Evolutionary conservation across 1,140 invertebrate genomes (phyloP).

Genomic region (Batillaria attramentaria): DNA sequence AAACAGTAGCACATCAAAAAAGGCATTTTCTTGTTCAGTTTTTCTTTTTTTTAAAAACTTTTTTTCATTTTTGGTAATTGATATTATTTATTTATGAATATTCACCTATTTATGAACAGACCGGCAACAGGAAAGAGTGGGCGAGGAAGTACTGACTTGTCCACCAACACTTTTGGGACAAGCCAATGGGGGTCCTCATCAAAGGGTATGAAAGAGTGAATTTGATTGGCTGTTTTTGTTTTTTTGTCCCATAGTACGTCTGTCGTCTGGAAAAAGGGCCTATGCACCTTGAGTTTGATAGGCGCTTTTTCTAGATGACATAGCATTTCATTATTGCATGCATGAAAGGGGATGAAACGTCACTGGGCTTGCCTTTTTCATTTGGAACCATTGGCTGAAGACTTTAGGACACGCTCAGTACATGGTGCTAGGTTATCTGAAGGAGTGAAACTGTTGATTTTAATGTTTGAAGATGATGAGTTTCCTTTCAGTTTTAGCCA

Average conservation of each 20-base stretch:
- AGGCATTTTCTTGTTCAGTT: no score
- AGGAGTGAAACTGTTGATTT: no score
- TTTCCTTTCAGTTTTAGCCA: no score
- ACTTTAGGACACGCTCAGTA: no score
- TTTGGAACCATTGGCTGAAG: not conserved
- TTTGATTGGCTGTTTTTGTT: not conserved
- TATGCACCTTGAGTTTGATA: not conserved
- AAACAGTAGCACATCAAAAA: no score
- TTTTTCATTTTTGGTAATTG: not conserved
- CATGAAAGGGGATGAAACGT: no score
- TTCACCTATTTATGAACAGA: not conserved
- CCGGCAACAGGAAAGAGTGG: constrained; percentile 25
- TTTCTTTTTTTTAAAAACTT: no score
- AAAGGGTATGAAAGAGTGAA: constrained; percentile 48
- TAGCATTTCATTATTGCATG: not conserved
- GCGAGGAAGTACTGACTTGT: constrained; percentile 59
- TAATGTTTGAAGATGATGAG: no score
- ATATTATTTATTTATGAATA: not conserved
- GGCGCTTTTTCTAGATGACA: not conserved
- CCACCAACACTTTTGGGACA: constrained; percentile 63
- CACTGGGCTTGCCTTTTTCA: no score
- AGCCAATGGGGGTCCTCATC: constrained; percentile 65
- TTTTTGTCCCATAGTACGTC: not conserved
- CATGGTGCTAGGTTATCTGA: no score
- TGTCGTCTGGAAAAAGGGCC: not conserved